Base-by-base conservation (phyloP, 2,888 invertebrate species). In the Zaprionus lineosus region DNA sequence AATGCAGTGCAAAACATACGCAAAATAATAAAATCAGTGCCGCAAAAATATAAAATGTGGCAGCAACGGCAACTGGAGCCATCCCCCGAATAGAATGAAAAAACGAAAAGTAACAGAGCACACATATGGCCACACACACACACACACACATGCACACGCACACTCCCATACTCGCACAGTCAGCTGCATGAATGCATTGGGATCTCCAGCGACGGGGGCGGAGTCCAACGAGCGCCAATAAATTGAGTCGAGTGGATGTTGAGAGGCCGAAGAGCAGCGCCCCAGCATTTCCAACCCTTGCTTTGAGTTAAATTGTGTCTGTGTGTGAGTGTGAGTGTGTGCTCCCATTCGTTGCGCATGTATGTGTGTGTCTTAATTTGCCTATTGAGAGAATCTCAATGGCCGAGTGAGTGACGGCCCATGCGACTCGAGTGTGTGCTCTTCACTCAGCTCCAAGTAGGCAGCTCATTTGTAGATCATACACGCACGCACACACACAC, bases 381-480 rank as follows among this genome's bases (percentile, higher is more conserved):
- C 67, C 83, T 86, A 87, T 76, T 76, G 87, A 87, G 85, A 78
- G 77, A 53, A 66, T 37, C 24, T 2, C 24, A 24, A 24, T 24
- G 43, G n/a, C n/a, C n/a, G n/a, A 43, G 43, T 21, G 31, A 26
- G 26, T 15, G 37, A 24, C 40, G 12, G 18, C 29, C 34, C 26
- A 21, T 47, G 24, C 18, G 48, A 46, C 44, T 34, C 51, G 74
- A 69, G 59, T 69, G 74, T 40, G 50, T 59, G n/a, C n/a, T n/a
- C 43, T 7, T 29, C 18, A 50, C 51, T 56, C 62, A 73, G 62
- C 55, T 73, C 50, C 55, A 68, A 68, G 40, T 37, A 65, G 36
- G 16, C 44, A 52, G 12, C 39, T 33, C 50, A 40, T 36, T 55
- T 68, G 41, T 58, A 47, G 70, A 70, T 70, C 64, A 56, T 40